Conservation (phyloP, 2,797 vertebrate species). For the Malacoraja senta region DNA sequence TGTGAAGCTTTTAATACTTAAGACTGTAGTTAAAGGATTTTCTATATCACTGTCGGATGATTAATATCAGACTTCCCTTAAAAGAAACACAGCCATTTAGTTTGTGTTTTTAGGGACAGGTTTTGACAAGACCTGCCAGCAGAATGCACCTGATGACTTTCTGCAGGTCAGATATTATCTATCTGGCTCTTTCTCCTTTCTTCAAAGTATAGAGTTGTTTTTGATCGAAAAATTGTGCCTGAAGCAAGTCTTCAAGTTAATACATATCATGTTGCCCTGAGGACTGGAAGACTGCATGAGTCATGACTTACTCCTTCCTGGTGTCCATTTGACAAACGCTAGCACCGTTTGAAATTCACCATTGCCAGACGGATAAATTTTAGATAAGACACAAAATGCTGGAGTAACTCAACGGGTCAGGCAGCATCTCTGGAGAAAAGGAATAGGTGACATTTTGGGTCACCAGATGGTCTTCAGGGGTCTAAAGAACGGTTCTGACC, state of each 20-base stretch:
- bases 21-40: constrained; percentile 27
- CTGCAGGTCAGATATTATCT: constrained; percentile 41
- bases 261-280: neutral
- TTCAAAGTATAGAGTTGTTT: constrained; percentile 16
- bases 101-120: constrained; percentile 12
- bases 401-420: no score
- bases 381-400: no score
- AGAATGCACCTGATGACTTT: constrained; percentile 11
- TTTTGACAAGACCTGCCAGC: neutral
- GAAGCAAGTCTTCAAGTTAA: constrained; percentile 11
- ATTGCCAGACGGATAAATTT: neutral
- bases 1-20: constrained; percentile 35
- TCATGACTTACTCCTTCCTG: neutral
- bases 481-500: no score
- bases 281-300: neutral
- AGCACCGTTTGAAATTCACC: neutral
- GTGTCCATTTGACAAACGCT: neutral
- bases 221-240: constrained; percentile 28
- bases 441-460: no score
- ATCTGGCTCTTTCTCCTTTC: neutral
- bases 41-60: constrained; percentile 32
- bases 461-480: no score
- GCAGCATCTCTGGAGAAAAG: no score
- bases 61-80: constrained; percentile 27
- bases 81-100: constrained; percentile 28